Conservation (phyloP, 2,113 vertebrate genomes). For the Lamprotornis superbus region DNA sequence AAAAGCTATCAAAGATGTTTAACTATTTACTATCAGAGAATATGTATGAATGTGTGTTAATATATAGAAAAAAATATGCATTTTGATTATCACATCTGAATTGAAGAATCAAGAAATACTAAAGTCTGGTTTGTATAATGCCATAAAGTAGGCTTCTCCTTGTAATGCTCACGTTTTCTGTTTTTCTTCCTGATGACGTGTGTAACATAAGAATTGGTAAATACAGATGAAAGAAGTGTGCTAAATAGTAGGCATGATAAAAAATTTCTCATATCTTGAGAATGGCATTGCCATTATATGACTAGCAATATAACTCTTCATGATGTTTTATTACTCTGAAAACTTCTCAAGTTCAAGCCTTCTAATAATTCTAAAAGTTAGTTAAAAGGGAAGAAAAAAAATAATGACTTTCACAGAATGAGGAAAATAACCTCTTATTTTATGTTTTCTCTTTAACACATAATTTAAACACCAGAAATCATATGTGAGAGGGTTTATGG, state of each 20-base stretch:
- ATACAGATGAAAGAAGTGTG: neutral
- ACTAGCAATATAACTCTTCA: neutral
- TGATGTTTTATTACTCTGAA: neutral
- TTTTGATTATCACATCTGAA: neutral
- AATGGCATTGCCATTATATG: neutral
- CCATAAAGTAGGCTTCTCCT: neutral
- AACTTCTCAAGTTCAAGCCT: neutral
- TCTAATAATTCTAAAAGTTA: neutral
- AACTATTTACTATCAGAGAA: neutral
- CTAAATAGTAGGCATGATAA: neutral
- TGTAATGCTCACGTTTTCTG: neutral
- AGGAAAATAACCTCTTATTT: neutral
- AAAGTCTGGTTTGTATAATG: neutral
- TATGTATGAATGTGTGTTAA: neutral
- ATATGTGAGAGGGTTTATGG: neutral
- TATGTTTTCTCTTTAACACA: neutral
- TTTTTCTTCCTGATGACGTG: neutral
- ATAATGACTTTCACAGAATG: neutral
- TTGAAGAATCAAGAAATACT: neutral
- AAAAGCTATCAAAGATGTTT: neutral
- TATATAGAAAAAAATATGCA: neutral
- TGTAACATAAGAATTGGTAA: neutral
- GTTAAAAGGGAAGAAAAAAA: neutral
- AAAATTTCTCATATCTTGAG: neutral
- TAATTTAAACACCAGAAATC: neutral